phyloP scores from a whole-genome alignment of 1,140 invertebrate species.

The Drosophila santomea region DNA sequence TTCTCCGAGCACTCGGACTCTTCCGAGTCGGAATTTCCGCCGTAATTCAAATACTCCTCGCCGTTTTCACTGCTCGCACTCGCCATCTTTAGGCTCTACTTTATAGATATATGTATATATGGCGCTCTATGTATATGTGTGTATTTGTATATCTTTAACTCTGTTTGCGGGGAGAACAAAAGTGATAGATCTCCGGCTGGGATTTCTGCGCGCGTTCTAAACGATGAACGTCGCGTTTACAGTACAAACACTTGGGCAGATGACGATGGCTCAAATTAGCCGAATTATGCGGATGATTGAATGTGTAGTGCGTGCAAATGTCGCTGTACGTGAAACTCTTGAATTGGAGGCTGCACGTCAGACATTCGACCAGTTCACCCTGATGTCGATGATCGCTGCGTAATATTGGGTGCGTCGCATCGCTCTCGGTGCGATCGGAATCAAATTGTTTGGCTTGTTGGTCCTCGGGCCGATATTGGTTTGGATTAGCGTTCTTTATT shows the following conservation, averaged over 20 bases:
- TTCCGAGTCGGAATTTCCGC: constrained; percentile 46
- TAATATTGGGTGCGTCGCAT: constrained; percentile 71
- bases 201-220: constrained; percentile 21
- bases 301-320: constrained; percentile 66
- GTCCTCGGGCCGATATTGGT: neutral
- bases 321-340: constrained; percentile 49
- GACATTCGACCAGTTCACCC: constrained; percentile 49
- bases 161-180: constrained; percentile 52
- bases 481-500: neutral
- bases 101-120: neutral
- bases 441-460: neutral
- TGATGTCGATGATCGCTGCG: constrained; percentile 55
- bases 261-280: neutral
- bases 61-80: constrained; percentile 7
- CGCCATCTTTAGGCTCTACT: constrained; percentile 10
- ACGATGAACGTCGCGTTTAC: constrained; percentile 49
- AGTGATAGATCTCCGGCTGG: constrained; percentile 47
- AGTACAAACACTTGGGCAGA: constrained; percentile 62
- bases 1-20: constrained; percentile 70
- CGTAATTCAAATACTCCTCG: constrained; percentile 20
- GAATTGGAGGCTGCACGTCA: constrained; percentile 58
- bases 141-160: neutral
- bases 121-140: neutral
- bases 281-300: neutral
- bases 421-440: constrained; percentile 57